Conservation (phyloP, 2,113 vertebrate species). For the Crotalus viridis region DNA sequence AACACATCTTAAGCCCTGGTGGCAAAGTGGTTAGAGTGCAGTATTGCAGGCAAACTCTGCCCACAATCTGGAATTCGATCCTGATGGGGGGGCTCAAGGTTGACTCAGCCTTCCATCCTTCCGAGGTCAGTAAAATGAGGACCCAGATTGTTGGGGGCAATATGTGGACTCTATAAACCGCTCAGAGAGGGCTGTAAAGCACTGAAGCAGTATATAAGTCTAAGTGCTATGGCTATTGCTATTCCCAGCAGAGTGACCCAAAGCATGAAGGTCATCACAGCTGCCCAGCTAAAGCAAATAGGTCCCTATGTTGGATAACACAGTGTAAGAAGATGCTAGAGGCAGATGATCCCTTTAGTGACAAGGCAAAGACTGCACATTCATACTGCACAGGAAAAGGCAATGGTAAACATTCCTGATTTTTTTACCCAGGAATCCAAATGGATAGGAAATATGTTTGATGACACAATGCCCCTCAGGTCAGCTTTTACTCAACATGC, state of each 20-base stretch:
- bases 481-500: neutral
- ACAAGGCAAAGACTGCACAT: neutral
- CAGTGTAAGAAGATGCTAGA: neutral
- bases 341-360: neutral
- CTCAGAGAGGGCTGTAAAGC: neutral
- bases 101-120: neutral
- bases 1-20: too few species aligned
- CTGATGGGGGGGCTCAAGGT: neutral
- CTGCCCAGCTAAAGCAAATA: neutral
- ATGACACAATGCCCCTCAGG: neutral
- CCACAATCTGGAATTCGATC: neutral
- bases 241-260: neutral
- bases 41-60: neutral
- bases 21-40: neutral
- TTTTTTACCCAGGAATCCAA: neutral
- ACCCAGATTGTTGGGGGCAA: neutral
- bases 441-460: neutral
- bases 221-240: neutral
- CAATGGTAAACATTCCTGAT: neutral
- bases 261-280: neutral
- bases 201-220: neutral
- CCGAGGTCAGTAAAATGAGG: neutral
- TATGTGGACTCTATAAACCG: neutral
- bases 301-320: neutral
- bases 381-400: neutral